These are phyloP conservation scores for Netta rufina DNA, from an alignment of 2,797 vertebrate species.

Conservation along the genomic window DNA sequence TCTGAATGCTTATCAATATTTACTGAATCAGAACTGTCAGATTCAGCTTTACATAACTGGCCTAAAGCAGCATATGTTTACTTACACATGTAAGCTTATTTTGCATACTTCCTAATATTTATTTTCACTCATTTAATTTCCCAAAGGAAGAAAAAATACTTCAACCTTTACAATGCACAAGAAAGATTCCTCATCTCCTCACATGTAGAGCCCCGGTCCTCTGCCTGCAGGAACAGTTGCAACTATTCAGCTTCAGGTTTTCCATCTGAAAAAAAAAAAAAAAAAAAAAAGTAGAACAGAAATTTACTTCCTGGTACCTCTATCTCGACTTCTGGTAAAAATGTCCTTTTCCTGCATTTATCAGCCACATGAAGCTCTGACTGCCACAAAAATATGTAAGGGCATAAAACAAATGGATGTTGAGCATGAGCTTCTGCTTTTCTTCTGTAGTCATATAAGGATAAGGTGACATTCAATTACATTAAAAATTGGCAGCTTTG, in stretches of 20 bases:
- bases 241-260: background rate
- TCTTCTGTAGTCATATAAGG: conserved; percentile 28
- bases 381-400: conserved; percentile 55
- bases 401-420: conserved; percentile 61
- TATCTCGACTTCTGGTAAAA: conserved; percentile 47
- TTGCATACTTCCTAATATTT: background rate
- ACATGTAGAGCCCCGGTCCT: accelerated
- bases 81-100: background rate
- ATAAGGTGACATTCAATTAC: conserved; percentile 69
- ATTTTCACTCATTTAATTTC: background rate
- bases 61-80: background rate
- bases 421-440: conserved; percentile 50
- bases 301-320: background rate
- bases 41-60: background rate
- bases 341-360: conserved; percentile 6
- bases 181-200: background rate
- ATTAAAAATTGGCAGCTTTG: conserved; percentile 70
- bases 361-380: background rate
- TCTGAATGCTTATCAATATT: background rate
- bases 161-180: background rate
- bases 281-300: no score
- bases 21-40: background rate
- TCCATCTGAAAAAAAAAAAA: background rate
- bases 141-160: background rate
- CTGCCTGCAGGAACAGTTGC: background rate